Conservation (phyloP, 2,113 vertebrate genomes). For the Cynocephalus volans region DNA sequence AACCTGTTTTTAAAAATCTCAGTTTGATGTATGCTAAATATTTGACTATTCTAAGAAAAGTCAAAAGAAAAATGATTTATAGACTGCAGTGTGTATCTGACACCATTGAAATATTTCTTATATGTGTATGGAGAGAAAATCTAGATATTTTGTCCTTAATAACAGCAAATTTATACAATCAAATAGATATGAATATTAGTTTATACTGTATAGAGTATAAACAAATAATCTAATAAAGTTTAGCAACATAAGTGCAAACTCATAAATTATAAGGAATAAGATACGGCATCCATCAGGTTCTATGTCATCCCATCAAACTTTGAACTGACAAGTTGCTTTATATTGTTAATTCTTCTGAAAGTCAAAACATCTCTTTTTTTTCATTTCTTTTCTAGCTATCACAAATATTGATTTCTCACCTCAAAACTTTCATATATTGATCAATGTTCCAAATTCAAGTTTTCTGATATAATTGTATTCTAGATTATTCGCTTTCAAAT, state of each 20-base stretch:
- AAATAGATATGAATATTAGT: neutral
- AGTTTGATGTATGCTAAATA: neutral
- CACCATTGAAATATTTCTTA: neutral
- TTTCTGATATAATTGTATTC: neutral
- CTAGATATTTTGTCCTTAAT: neutral
- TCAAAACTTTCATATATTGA: neutral
- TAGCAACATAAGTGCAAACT: neutral
- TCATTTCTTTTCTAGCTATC: neutral
- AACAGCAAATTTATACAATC: conserved; percentile 6
- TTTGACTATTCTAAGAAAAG: neutral
- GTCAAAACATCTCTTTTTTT: neutral
- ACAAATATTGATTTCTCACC: neutral
- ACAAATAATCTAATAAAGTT: neutral
- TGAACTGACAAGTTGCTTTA: neutral
- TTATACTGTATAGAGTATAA: neutral
- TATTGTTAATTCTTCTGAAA: neutral
- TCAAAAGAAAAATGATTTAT: neutral
- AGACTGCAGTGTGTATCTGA: neutral
- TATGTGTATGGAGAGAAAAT: neutral
- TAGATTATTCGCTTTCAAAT: neutral
- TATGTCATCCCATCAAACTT: neutral
- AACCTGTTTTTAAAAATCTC: conserved; percentile 18
- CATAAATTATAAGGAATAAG: neutral
- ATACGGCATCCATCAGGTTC: neutral
- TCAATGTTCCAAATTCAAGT: neutral